phyloP scores from a whole-genome alignment of 1,140 invertebrate species.

The Liolophura sinensis region DNA sequence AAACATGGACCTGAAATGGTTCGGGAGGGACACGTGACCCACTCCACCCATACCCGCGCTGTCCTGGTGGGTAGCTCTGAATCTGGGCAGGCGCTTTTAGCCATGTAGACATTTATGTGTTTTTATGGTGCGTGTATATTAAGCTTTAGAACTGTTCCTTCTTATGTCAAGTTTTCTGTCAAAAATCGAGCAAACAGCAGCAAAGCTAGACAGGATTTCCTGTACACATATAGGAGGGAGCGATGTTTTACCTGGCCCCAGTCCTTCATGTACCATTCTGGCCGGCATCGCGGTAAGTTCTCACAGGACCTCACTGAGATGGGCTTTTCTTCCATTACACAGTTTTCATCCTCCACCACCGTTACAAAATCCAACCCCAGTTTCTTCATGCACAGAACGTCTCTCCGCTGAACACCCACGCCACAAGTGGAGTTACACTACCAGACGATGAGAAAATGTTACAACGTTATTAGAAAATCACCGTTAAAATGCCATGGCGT shows the following conservation, averaged over 20 bases:
- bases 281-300: constrained; percentile 28
- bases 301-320: constrained; percentile 28
- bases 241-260: constrained; percentile 44
- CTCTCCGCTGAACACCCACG: constrained; percentile 28
- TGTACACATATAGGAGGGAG: background rate
- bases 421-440: constrained; percentile 19
- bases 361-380: constrained; percentile 30
- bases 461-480: background rate
- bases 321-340: constrained; percentile 39
- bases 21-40: too few species aligned
- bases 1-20: too few species aligned
- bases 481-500: too few species aligned
- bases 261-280: constrained; percentile 51
- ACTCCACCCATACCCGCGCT: too few species aligned
- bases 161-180: too few species aligned
- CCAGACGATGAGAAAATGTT: constrained; percentile 6
- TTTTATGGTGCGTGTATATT: too few species aligned
- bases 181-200: too few species aligned
- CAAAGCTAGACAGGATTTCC: too few species aligned
- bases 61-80: too few species aligned
- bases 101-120: too few species aligned
- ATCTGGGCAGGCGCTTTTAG: too few species aligned
- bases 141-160: too few species aligned
- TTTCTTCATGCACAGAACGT: constrained; percentile 52
- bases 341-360: constrained; percentile 43